Evolutionary conservation across 2,797 vertebrate species (phyloP), one percentile per base, ranked within the genome.

Genomic region (Eleutherodactylus coqui): DNA sequence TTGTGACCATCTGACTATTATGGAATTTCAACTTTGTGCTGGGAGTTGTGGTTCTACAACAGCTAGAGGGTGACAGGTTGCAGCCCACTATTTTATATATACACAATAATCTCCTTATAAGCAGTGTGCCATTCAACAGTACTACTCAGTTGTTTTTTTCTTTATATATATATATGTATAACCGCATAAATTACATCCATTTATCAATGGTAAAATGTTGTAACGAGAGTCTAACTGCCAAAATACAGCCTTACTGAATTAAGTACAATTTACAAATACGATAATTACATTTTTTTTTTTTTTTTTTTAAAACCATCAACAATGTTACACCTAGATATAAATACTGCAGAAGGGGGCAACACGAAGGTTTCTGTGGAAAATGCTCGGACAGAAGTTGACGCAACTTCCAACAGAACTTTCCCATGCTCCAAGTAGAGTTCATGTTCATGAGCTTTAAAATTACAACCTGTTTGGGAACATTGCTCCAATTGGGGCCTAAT

Each of bases 261-360:
- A 94, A 95, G 93, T 94, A 95, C 95, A 91, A 94, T 95, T 95
- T 96, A 96, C 97, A 97, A 96, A 96, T 96, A 98, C 96, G 92
- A 96, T 96, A 96, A 95, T 97, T 96, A 97, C 96, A 96, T 94
- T 36, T 72, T n/a, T n/a, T n/a, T n/a, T n/a, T n/a, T n/a, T n/a
- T n/a, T n/a, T n/a, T n/a, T n/a, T 96, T 96, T 96, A 96, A 97
- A 97, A 98, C 95, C 94, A 95, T 96, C 95, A 94, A 94, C 95
- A 93, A 95, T 93, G 92, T 94, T 94, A 96, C 93, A 95, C 90
- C 94, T 94, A 95, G 91, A 95, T 96, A 95, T 96, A 96, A 97
- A 99, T 97, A 98, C 97, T 98, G 96, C 92, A 96, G 95, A 94
- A 95, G 93, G 94, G 92, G 95, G 95, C 34, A 94, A 92, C 91